Base-by-base conservation (phyloP, 2,888 invertebrate species). In the Drosophila rubida region DNA sequence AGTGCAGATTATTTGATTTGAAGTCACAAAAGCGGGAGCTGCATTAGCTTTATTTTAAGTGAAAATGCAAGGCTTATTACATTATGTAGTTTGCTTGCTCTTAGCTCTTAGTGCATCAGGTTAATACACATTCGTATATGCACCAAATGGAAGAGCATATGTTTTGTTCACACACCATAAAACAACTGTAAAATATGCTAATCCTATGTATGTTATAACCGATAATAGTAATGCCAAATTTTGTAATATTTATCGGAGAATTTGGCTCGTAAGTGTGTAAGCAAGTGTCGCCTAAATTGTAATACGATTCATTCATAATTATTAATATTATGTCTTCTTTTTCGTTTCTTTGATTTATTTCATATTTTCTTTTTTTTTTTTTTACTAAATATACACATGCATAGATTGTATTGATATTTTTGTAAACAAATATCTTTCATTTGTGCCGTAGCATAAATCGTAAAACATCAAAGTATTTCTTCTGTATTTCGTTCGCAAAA, bases 331-430 rank as follows among this genome's bases (percentile, higher is more conserved):
- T 65, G 9, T 53, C 23, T 58, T 48, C 23, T 35, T 48, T 45
- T 59, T 44, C 32, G 8, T 51, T 57, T 48, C 42, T 55, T 27
- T 54, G 32, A 11, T 37, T 13, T n/a, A 11, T 19, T 32, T 30
- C 54, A 16, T 16, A 32, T n/a, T 32, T 32, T 32, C 2, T 27
- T 5, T 14, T n/a, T 44, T 60, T 62, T 58, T 37, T 53, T 55
- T 61, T 37, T 44, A 55, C 51, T 62, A 65, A 75, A 62, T 74
- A 63, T 75, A 71, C 48, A 55, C 54, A 45, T 70, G 30, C 59
- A 71, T 71, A 64, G 57, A 53, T 57, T 72, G 41, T 73, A 78
- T 73, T 50, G 30, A 70, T 62, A 83, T 78, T 80, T 83, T 78
- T 79, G 70, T 78, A 80, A 80, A 55, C 59, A 55, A 59, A 8